Base-by-base conservation (phyloP, 2,888 invertebrate genomes). In the Octonoba sinensis region DNA sequence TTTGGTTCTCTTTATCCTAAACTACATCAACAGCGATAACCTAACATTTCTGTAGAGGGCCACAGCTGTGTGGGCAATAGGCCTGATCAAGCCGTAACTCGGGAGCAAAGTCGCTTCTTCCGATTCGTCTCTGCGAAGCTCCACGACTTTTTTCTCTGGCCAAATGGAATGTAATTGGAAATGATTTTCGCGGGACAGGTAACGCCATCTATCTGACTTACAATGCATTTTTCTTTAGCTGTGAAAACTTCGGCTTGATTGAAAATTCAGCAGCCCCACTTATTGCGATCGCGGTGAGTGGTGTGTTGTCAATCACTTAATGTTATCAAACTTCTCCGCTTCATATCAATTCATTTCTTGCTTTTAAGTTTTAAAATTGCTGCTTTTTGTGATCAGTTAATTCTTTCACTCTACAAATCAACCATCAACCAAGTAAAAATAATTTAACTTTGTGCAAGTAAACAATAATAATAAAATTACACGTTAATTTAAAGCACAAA, bases 161-260 rank as follows among this genome's bases (percentile, higher is more conserved):
- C 49, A 16, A 47, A 49, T 47, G 22, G 18, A 44, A 57, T 20
- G 67, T 57, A 73, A 65, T 74, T 65, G 44, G 8, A 20, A 36
- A 12, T 22, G 57, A 49, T n/a, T 71, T 59, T 73, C 54, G 20
- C 18, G 69, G 56, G n/a, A 59, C 36, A 20, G 46, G 74, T 76
- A 59, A 56, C 76, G 76, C 76, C 76, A 77, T 77, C 76, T 77
- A 62, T 77, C 76, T 47, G 70, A 60, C n/a, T 67, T 67, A 57
- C n/a, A 3, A 46, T 27, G n/a, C 20, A 44, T 27, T 64, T 64
- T 27, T 64, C 27, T 64, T 64, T 64, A 44, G 46, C 18, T n/a
- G 36, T 11, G 36, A 36, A 36, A 36, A 11, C 11, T 36, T 36
- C 36, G 36, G 36, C 54, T 54, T 54, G 18, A 54, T 54, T 54